A percentile compares a stretch with the other conserved stretches of the same genome.
Conservation (phyloP, 2,113 vertebrate species). For the Hypomesus transpacificus region DNA sequence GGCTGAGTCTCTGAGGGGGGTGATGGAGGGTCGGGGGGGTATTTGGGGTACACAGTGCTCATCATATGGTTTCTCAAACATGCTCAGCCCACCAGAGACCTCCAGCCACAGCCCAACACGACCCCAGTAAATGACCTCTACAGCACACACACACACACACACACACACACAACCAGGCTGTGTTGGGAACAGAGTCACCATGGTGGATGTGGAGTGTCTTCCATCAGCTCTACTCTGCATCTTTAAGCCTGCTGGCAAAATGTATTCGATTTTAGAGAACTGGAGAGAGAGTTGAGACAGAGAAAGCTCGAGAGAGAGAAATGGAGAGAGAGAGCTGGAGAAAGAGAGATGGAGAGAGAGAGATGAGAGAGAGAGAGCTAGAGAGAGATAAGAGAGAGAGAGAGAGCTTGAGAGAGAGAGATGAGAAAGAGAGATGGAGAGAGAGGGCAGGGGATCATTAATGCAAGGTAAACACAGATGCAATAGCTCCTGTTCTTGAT, state of each 20-base stretch:
- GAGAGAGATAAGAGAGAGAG: conserved; percentile 7
- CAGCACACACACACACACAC: neutral
- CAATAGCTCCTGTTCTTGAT: conserved; percentile 39
- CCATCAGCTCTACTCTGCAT: too few species aligned
- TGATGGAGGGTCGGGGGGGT: conserved; percentile 44
- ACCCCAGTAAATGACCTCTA: conserved; percentile 25
- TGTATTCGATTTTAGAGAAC: neutral
- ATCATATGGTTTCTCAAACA: conserved; percentile 42
- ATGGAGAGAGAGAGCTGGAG: neutral
- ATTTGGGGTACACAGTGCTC: conserved; percentile 23
- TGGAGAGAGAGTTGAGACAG: neutral
- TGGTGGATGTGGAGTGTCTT: neutral
- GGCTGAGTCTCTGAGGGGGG: conserved; percentile 13
- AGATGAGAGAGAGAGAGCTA: neutral
- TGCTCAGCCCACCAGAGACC: conserved; percentile 20
- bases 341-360: conserved; percentile 2
- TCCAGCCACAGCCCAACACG: conserved; percentile 9
- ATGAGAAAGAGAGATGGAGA: conserved; percentile 27
- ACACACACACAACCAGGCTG: too few species aligned
- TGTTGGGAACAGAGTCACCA: too few species aligned
- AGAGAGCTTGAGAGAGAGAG: too few species aligned
- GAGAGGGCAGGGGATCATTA: conserved; percentile 29
- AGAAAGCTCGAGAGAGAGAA: neutral
- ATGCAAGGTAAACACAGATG: conserved; percentile 65
- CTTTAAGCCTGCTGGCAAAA: neutral